Evolutionary conservation across 1,140 invertebrate species (phyloP).

Genomic region (Rhynchophorus ferrugineus): DNA sequence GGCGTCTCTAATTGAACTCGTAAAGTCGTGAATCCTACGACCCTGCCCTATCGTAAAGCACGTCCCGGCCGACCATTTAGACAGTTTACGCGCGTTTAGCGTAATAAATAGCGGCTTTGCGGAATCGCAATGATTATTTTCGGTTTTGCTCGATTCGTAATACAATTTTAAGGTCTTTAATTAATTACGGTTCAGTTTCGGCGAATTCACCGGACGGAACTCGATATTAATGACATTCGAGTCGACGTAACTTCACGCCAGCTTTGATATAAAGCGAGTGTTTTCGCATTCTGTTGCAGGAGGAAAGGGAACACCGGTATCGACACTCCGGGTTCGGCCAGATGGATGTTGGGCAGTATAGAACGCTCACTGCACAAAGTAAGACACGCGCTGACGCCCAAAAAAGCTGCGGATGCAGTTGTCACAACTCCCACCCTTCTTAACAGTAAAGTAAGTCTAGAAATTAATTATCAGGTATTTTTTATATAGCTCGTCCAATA

Average conservation of each 20-base stretch:
- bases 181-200: too few relatives aligned
- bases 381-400: slow-evolving; percentile 62
- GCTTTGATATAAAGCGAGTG: too few relatives aligned
- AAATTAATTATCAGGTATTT: too few relatives aligned
- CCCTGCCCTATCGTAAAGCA: slow-evolving; percentile 10
- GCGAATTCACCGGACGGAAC: too few relatives aligned
- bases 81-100: slow-evolving; percentile 1
- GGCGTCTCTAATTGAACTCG: not conserved
- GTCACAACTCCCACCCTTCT: slow-evolving; percentile 38
- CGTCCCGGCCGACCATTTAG: slow-evolving; percentile 14
- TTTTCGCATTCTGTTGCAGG: too few relatives aligned
- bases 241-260: too few relatives aligned
- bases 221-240: too few relatives aligned
- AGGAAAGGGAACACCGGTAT: slow-evolving; percentile 12
- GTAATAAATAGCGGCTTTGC: too few relatives aligned
- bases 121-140: too few relatives aligned
- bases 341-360: slow-evolving; percentile 59
- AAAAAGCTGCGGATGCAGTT: slow-evolving; percentile 42
- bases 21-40: slow-evolving; percentile 14
- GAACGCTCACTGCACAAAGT: slow-evolving; percentile 63
- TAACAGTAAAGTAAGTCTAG: slow-evolving; percentile 42
- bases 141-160: too few relatives aligned
- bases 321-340: slow-evolving; percentile 46
- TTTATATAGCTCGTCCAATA: too few relatives aligned
- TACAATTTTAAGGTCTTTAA: too few relatives aligned